phyloP scores from a whole-genome alignment of 2,113 vertebrate species.

The Spea bombifrons region DNA sequence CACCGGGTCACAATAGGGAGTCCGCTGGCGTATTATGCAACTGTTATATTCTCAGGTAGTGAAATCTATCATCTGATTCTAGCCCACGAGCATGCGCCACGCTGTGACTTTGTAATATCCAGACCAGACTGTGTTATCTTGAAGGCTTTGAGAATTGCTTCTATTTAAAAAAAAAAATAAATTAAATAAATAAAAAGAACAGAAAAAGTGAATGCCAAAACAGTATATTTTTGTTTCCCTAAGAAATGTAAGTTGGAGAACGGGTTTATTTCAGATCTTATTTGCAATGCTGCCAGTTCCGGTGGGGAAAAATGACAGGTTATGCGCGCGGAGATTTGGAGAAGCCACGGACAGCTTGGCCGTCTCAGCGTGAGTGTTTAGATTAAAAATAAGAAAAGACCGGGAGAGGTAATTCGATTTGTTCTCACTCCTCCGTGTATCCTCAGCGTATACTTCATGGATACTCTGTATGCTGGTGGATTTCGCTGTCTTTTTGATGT shows the following conservation, averaged over 20 bases:
- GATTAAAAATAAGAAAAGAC: conserved; percentile 29
- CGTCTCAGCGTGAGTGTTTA: conserved; percentile 35
- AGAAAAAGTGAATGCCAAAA: conserved; percentile 38
- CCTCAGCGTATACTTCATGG: conserved; percentile 3
- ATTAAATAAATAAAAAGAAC: conserved; percentile 15
- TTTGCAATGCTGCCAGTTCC: conserved; percentile 26
- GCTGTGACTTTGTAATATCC: conserved; percentile 34
- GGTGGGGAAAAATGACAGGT: conserved; percentile 43
- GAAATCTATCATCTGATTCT: conserved; percentile 7
- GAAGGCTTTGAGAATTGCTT: conserved; percentile 16
- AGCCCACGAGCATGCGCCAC: background rate
- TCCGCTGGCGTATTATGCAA: conserved; percentile 11
- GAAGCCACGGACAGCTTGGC: conserved; percentile 39
- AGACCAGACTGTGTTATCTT: conserved; percentile 15
- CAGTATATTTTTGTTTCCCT: conserved; percentile 9
- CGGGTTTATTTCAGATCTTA: conserved; percentile 34
- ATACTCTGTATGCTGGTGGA: background rate
- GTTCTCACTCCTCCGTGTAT: conserved; percentile 12
- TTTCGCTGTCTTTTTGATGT: too few species aligned
- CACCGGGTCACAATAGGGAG: conserved; percentile 17
- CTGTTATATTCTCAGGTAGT: background rate
- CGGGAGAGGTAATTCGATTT: conserved; percentile 35
- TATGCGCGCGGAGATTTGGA: conserved; percentile 18
- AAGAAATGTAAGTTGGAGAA: conserved; percentile 21
- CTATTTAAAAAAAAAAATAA: conserved; percentile 14